These are phyloP conservation scores for Dilophus febrilis DNA, from an alignment of 2,888 invertebrate genomes.

Conservation along the genomic window DNA sequence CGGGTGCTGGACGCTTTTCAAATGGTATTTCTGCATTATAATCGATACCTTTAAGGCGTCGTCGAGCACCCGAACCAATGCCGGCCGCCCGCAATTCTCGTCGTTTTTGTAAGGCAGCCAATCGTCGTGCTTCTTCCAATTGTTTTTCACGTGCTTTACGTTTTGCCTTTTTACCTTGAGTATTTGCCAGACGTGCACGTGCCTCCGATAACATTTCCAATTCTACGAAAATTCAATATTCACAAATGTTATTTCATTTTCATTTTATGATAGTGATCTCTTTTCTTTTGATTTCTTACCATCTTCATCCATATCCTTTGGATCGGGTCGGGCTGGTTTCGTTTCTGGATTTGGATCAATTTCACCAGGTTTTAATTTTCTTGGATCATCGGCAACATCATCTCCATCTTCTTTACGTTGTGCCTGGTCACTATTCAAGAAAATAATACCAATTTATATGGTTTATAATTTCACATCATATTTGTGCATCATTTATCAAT, in stretches of 20 bases:
- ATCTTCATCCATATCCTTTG: slow-evolving; percentile 99
- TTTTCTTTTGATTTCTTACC: no score
- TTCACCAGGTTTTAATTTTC: slow-evolving; percentile 96
- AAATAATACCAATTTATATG: slow-evolving; percentile 4
- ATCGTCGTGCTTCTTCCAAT: slow-evolving; percentile 86
- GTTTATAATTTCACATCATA: slow-evolving; percentile 1
- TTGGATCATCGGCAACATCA: slow-evolving; percentile 81
- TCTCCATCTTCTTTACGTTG: slow-evolving; percentile 93
- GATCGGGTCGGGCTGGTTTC: slow-evolving; percentile 97
- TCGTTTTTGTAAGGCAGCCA: slow-evolving; percentile 95
- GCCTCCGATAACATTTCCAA: slow-evolving; percentile 99
- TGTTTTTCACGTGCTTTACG: slow-evolving; percentile 95
- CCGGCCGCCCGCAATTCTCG: slow-evolving; percentile 94
- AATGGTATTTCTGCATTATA: slow-evolving; percentile 97
- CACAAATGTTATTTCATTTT: slow-evolving; percentile 4
- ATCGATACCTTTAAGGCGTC: slow-evolving; percentile 71
- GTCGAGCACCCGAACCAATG: slow-evolving; percentile 40
- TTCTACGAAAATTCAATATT: slow-evolving; percentile 37
- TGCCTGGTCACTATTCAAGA: slow-evolving; percentile 68
- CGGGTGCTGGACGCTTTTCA: slow-evolving; percentile 80
- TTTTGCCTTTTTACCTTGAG: slow-evolving; percentile 89
- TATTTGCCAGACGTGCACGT: slow-evolving; percentile 93
- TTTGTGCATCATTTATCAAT: not conserved
- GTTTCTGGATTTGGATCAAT: slow-evolving; percentile 99
- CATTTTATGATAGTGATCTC: no score